These are phyloP conservation scores for Bettongia penicillata DNA, from an alignment of 2,113 vertebrate species.

Conservation along the genomic window DNA sequence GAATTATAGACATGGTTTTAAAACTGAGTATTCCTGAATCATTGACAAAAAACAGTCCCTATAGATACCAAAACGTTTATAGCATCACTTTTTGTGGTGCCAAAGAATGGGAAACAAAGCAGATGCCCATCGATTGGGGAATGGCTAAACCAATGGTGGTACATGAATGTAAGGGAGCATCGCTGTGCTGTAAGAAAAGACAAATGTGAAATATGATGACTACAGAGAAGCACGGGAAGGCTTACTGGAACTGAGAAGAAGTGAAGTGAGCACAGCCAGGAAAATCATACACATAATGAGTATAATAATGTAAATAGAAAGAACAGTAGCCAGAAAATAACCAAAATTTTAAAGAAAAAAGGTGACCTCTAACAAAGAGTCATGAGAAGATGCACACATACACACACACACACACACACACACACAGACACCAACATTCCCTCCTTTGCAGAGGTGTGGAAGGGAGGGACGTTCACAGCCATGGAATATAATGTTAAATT, in stretches of 20 bases:
- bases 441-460: neutral
- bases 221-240: neutral
- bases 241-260: neutral
- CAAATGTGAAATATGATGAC: neutral
- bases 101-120: neutral
- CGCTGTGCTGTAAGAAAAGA: neutral
- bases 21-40: neutral
- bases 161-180: neutral
- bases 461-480: neutral
- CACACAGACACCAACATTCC: neutral
- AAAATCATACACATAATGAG: neutral
- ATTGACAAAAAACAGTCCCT: neutral
- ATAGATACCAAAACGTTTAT: neutral
- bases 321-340: neutral
- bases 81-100: neutral
- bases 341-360: neutral
- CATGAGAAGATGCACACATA: neutral
- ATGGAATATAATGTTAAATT: neutral
- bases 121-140: neutral
- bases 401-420: neutral
- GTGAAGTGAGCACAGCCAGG: neutral
- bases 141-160: neutral
- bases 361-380: neutral
- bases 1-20: neutral
- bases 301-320: neutral